Evolutionary conservation across 2,797 vertebrate species (phyloP), one percentile per base, ranked within the genome.

Genomic region (Naso thynnoides): DNA sequence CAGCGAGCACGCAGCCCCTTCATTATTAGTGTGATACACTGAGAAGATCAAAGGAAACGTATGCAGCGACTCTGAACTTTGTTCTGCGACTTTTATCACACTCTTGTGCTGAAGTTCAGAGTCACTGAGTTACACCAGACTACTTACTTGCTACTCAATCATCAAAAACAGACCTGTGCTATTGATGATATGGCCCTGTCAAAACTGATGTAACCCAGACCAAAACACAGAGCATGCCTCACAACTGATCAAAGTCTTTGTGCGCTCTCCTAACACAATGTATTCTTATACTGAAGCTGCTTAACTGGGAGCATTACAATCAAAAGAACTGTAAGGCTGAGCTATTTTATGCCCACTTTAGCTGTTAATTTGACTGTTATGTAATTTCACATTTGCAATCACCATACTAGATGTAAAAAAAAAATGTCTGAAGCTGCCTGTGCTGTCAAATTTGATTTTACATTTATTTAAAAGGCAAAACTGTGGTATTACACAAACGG

Each of bases 11-110:
- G 24, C 21, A 57, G 61, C 61, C 38, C 50, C 67, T 78, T 86
- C 81, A 76, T 87, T 81, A 78, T 80, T 38, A 41, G 31, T 5
- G 3, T 79, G 75, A 89, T 71, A 57, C 39, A 64, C 80, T 69
- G 81, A 82, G 76, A 50, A 79, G 79, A 90, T 92, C 79, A 90
- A 88, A 89, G 74, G 63, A 61, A 64, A 58, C 1, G n/a, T 49
- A 55, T 18, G 31, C 48, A 69, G 39, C 1, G 8, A 63, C 67
- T 78, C 75, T 81, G 54, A 86, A 86, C 73, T 88, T 82, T 79
- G 66, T 68, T 76, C 58, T 68, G 21, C 18, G 39, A 53, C 52
- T 73, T 76, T 80, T 79, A 74, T 72, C 41, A 61, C 15, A 53
- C 38, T 5, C 19, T n/a, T 0, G 54, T 44, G 58, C 48, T 71